Base-by-base conservation (phyloP, 2,113 vertebrate species). In the Tragelaphus imberbis region DNA sequence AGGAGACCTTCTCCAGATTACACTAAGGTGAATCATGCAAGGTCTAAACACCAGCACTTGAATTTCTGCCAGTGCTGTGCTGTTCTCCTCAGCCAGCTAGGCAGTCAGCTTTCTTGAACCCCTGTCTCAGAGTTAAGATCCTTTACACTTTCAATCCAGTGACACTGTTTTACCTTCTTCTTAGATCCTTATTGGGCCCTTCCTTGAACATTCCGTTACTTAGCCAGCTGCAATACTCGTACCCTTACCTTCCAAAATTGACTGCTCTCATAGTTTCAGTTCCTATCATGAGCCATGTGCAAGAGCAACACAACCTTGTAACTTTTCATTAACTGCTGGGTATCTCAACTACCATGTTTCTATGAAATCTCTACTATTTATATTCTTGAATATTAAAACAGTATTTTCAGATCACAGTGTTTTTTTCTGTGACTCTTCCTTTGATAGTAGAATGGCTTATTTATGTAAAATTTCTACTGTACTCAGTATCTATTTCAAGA, bases 401-500 rank as follows among this genome's bases (percentile, higher is more conserved):
- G 19, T 10, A 82, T 75, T 95, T 94, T 63, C 55, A 77, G 63
- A 95, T 96, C 33, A 49, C 7, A 55, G 11, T 79, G n/a, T 59
- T 91, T 86, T 87, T 87, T 90, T 56, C 25, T 58, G 23, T 93
- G 23, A 89, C 51, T 91, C 19, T 65, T 61, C 40, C 56, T 88
- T 88, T 85, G 33, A 93, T 80, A 91, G 19, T 51, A 88, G 27
- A 91, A 85, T 93, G 47, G 36, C 51, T 77, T 84, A 47, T 91
- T 97, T 84, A 95, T 82, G 30, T 84, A 94, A 95, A 80, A 91
- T 56, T 91, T 91, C 44, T 55, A 7, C 58, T 87, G 10, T 27
- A 92, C 33, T 90, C 68, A 85, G 84, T 13, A 95, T 86, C n/a
- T 90, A 65, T 88, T 88, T 95, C 47, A 96, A 85, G 82, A 84